Conservation (phyloP, 64 coral and sea anemone genomes). For the Montipora foliosa region DNA sequence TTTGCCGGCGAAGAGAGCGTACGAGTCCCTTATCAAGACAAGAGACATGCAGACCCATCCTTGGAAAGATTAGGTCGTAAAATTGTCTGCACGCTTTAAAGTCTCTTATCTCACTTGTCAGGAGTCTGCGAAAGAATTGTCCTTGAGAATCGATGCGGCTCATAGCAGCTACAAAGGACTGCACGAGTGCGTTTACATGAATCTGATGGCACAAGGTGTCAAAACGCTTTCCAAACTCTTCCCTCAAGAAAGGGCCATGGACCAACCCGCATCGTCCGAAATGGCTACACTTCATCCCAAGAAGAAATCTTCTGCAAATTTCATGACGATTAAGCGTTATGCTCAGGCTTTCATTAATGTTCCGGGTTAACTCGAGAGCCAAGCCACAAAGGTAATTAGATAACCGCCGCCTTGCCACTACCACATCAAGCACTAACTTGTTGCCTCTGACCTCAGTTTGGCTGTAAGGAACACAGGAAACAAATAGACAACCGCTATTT, state of each 20-base stretch:
- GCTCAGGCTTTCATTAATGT: conserved; percentile 17
- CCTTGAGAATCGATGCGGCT: conserved; percentile 31
- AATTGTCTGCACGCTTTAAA: conserved; percentile 52
- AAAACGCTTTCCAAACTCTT: conserved; percentile 61
- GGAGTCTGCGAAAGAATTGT: conserved; percentile 22
- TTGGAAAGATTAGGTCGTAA: conserved; percentile 75
- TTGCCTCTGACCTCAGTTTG: conserved; percentile 31
- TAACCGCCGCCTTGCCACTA: conserved; percentile 47
- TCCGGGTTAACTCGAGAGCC: conserved; percentile 36
- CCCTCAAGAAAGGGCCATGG: conserved; percentile 19
- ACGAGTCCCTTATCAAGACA: conserved; percentile 30
- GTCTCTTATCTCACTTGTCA: conserved; percentile 20
- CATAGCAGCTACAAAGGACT: conserved; percentile 34
- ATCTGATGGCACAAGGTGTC: conserved; percentile 53
- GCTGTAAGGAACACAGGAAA: conserved; percentile 7
- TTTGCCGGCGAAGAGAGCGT: conserved; percentile 37
- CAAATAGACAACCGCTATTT: conserved; percentile 31
- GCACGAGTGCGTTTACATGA: conserved; percentile 50
- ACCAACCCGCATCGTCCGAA: conserved; percentile 14
- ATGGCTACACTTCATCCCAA: conserved; percentile 12
- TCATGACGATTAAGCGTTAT: not conserved
- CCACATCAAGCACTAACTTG: conserved; percentile 36
- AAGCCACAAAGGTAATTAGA: conserved; percentile 34
- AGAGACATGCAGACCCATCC: conserved; percentile 54
- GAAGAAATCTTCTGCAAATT: conserved; percentile 38